Evolutionary conservation across 2,113 vertebrate species (phyloP), one percentile per base, ranked within the genome.

Genomic region (Symphodus melops): DNA sequence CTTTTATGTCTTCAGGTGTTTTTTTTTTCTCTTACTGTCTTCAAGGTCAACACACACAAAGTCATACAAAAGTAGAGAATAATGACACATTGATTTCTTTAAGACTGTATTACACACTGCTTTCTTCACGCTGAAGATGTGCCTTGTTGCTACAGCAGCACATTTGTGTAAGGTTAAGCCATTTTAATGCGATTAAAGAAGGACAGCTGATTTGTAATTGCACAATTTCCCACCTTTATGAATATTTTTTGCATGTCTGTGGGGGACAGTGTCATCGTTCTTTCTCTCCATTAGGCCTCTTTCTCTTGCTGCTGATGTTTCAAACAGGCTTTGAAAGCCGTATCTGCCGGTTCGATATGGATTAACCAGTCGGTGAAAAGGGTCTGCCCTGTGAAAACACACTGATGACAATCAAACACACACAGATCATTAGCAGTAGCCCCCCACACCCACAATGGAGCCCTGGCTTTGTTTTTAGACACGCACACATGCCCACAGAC

Each of bases 301-400:
- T 56, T 53, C 49, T 71, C 21, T 58, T 14, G 7, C 28, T 25
- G 13, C 63, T 64, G 76, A 59, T 64, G 68, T 74, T 82, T 87
- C 60, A 85, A 78, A 75, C 39, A 6, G 33, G 49, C 81, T 83
- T 83, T 89, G 88, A 88, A 85, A 85, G 75, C 36, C 76, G 59
- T 82, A 88, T 85, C 82, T 90, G 72, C 4, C 23, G 81, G 85
- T 83, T 88, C 68, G 19, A 84, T 85, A 81, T n/a, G 73, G 87
- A 90, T 91, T 87, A 89, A 85, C 69, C 77, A 57, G 78, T 28
- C 58, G 67, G 72, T 49, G 77, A 79, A 72, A 52, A 39, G 65
- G 53, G 67, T 66, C 85, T 67, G 13, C 39, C 78, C 81, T 69
- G 81, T 79, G 63, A 79, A 83, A 75, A 82, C 80, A 82, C 79